Evolutionary conservation across 2,797 vertebrate species (phyloP).

Genomic region (Urocyon cinereoargenteus): DNA sequence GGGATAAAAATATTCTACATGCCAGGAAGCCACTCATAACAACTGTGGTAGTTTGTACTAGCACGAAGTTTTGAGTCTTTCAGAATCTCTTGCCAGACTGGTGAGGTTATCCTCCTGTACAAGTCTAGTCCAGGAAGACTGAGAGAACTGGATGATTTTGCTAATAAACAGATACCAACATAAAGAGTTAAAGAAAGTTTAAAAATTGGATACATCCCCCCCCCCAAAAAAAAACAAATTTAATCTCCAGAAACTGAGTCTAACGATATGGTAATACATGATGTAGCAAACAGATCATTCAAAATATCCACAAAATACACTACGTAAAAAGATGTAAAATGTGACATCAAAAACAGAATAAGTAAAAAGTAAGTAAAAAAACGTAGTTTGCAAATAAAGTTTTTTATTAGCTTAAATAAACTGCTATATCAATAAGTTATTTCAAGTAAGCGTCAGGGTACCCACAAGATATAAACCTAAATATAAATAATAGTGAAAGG

Average conservation of each 20-base stretch:
- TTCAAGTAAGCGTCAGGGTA: no score
- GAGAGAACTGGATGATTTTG: background rate
- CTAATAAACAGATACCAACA: background rate
- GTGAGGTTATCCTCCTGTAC: background rate
- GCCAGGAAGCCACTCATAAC: background rate
- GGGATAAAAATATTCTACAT: background rate
- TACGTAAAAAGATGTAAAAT: background rate
- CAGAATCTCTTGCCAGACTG: background rate
- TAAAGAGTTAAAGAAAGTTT: background rate
- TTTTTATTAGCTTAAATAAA: no score
- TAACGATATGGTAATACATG: background rate
- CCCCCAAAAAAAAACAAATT: background rate
- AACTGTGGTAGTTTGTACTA: background rate
- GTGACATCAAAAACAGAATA: no score
- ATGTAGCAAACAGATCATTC: background rate
- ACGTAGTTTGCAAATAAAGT: no score
- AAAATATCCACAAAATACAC: background rate
- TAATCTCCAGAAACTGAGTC: background rate
- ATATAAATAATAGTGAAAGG: no score
- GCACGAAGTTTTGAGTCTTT: background rate
- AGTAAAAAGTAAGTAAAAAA: no score
- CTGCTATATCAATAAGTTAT: no score
- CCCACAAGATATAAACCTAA: no score
- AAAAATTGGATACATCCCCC: background rate
- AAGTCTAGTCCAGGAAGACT: background rate